Evolutionary conservation across 2,888 invertebrate species (phyloP).

Genomic region (Globia sparganii): DNA sequence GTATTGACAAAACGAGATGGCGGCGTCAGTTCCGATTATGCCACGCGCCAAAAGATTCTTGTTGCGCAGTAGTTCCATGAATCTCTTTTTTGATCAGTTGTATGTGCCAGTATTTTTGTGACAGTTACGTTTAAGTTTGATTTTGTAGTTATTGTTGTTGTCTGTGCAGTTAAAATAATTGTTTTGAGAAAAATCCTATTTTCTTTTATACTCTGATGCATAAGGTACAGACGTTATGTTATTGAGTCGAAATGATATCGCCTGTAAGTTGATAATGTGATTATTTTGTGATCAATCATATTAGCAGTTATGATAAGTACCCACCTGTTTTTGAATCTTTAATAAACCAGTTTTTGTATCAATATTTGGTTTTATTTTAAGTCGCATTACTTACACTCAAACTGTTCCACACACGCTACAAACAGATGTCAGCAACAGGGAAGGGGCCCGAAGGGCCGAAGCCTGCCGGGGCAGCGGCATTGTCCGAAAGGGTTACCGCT

Average conservation of each 20-base stretch:
- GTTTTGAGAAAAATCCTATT: background rate
- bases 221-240: slow-evolving; percentile 9
- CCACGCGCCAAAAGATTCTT: background rate
- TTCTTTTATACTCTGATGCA: background rate
- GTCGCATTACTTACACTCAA: too few relatives aligned
- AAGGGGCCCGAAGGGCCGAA: too few relatives aligned
- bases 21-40: background rate
- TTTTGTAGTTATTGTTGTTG: slow-evolving; percentile 11
- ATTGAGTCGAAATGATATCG: slow-evolving; percentile 27
- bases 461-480: too few relatives aligned
- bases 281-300: slow-evolving; percentile 67
- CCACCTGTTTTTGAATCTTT: slow-evolving; percentile 63
- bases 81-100: slow-evolving; percentile 10
- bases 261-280: slow-evolving; percentile 47
- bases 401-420: too few relatives aligned
- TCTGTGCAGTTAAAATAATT: slow-evolving; percentile 13
- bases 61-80: background rate
- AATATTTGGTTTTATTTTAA: slow-evolving; percentile 34
- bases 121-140: slow-evolving; percentile 29
- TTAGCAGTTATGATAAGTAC: slow-evolving; percentile 52
- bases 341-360: slow-evolving; percentile 55
- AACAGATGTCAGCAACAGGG: too few relatives aligned
- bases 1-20: background rate
- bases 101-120: slow-evolving; percentile 31
- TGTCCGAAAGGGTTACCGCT: too few relatives aligned